Evolutionary conservation across 2,888 invertebrate species (phyloP).

Genomic region (Xylocampa areola): DNA sequence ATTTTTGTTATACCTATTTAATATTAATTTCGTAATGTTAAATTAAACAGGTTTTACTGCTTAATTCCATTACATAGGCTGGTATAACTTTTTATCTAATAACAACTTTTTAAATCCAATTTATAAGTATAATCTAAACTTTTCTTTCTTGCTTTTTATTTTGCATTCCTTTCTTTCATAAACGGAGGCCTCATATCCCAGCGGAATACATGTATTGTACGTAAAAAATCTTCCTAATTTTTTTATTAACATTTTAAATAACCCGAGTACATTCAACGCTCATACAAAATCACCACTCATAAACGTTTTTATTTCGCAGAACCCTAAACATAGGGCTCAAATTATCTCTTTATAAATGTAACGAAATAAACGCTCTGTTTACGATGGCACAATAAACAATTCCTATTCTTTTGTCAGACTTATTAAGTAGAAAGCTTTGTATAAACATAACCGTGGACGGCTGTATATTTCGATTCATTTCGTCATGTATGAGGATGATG

Average conservation of each 20-base stretch:
- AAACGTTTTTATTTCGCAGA: slow-evolving; percentile 51
- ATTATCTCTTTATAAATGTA: slow-evolving; percentile 66
- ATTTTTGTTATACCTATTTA: no score
- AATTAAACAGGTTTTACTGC: no score
- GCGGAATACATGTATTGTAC: not conserved
- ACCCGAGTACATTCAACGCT: slow-evolving; percentile 23
- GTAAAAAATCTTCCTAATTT: slow-evolving; percentile 9
- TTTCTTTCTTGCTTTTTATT: not conserved
- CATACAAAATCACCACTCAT: slow-evolving; percentile 21
- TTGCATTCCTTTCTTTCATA: not conserved
- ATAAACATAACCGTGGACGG: slow-evolving; percentile 36
- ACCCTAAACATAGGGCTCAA: slow-evolving; percentile 53
- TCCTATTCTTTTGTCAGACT: slow-evolving; percentile 61
- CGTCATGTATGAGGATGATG: slow-evolving; percentile 20
- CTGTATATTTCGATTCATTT: slow-evolving; percentile 48
- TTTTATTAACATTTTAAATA: slow-evolving; percentile 6
- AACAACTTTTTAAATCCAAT: no score
- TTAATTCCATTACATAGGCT: no score
- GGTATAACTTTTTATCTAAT: no score
- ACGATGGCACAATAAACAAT: slow-evolving; percentile 70
- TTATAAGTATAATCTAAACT: no score
- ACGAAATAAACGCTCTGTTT: slow-evolving; percentile 67
- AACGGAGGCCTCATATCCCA: not conserved
- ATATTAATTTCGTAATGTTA: no score
- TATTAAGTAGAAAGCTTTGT: slow-evolving; percentile 75